Evolutionary conservation across 2,888 invertebrate species (phyloP).

Genomic region (Cerceris ruficornis): DNA sequence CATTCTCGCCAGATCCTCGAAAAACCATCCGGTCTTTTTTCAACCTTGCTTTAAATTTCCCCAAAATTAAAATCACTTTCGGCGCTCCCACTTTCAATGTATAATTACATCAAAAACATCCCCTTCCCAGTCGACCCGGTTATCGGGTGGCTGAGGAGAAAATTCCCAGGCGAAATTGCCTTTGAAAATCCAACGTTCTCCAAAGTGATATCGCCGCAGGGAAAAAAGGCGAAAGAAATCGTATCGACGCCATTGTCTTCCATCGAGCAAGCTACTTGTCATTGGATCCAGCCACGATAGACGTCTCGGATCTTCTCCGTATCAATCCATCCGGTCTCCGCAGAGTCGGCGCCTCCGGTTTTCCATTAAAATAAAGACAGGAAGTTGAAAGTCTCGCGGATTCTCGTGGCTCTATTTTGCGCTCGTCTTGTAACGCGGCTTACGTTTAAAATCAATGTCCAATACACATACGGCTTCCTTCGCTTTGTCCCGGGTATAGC

Average conservation of each 20-base stretch:
- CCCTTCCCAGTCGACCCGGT: no score
- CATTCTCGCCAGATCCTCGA: neutral
- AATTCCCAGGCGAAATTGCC: no score
- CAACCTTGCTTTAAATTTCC: no score
- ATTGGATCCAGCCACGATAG: conserved; percentile 53
- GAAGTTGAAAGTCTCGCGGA: conserved; percentile 44
- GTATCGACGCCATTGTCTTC: conserved; percentile 55
- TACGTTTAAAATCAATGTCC: conserved; percentile 77
- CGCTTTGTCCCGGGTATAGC: conserved; percentile 51
- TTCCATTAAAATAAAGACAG: conserved; percentile 51
- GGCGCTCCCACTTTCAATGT: no score
- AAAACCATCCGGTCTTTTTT: no score
- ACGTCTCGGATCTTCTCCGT: conserved; percentile 44
- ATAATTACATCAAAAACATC: no score
- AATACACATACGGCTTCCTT: conserved; percentile 75
- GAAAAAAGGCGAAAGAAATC: neutral
- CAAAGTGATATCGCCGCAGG: no score
- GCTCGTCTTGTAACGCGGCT: conserved; percentile 45
- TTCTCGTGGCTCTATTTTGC: conserved; percentile 33
- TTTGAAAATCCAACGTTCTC: no score
- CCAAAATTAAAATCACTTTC: no score
- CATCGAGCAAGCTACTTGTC: conserved; percentile 40
- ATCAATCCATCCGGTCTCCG: conserved; percentile 44
- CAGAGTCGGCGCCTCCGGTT: conserved; percentile 32
- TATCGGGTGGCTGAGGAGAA: no score